Evolutionary conservation across 2,113 vertebrate species (phyloP).

Genomic region (Callionymus lyra): DNA sequence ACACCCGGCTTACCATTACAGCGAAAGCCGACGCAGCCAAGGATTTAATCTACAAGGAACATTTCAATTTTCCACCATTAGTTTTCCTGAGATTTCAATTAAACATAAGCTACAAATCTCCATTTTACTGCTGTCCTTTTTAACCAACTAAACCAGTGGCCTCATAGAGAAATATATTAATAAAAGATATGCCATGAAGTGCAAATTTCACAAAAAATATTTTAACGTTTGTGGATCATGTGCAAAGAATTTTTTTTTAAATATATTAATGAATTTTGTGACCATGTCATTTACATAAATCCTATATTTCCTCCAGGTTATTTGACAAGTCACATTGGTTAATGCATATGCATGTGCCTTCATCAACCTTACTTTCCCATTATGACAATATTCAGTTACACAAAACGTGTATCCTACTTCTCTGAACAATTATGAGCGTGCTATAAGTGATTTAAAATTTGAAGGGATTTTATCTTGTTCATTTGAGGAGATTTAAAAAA

Average conservation of each 20-base stretch:
- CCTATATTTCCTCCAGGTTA: neutral
- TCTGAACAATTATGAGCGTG: too few species aligned
- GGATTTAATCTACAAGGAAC: constrained; percentile 47
- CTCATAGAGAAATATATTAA: constrained; percentile 2
- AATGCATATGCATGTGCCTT: neutral
- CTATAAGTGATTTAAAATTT: too few species aligned
- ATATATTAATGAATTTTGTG: constrained; percentile 4
- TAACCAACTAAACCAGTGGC: constrained; percentile 14
- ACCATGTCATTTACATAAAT: constrained; percentile 6
- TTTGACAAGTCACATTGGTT: neutral
- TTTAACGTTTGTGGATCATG: constrained; percentile 7
- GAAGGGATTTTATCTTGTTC: too few species aligned
- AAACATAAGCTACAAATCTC: constrained; percentile 57
- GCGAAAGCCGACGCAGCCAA: constrained; percentile 18
- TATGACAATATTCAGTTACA: too few species aligned
- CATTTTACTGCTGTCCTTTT: constrained; percentile 40
- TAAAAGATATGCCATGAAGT: constrained; percentile 9
- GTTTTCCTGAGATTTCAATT: constrained; percentile 56
- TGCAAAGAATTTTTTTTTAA: too few species aligned
- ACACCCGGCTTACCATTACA: constrained; percentile 31
- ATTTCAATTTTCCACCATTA: constrained; percentile 58
- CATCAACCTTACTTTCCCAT: neutral
- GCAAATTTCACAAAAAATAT: constrained; percentile 30
- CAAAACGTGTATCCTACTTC: too few species aligned
- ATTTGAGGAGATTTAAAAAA: too few species aligned